phyloP scores from a whole-genome alignment of 2,113 vertebrate species.

The Notechis scutatus region DNA sequence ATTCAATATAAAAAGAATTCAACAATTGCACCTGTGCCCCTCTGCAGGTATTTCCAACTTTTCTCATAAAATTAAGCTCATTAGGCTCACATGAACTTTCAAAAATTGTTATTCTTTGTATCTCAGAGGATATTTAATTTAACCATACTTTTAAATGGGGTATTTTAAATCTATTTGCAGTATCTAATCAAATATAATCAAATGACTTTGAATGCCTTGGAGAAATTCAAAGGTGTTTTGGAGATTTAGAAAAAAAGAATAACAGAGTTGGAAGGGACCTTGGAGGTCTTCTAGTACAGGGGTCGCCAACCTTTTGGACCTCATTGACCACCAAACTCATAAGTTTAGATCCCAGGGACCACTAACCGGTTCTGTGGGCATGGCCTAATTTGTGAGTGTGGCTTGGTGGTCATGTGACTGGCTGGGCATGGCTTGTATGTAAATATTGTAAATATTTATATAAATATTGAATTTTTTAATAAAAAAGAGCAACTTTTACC shows the following conservation, averaged over 20 bases:
- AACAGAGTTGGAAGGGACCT: too few relatives aligned
- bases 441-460: too few relatives aligned
- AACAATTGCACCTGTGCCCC: background rate
- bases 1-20: background rate
- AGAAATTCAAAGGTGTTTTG: background rate
- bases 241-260: background rate
- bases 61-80: background rate
- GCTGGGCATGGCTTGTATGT: too few relatives aligned
- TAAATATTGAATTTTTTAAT: too few relatives aligned
- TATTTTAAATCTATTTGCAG: background rate
- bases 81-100: background rate
- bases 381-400: too few relatives aligned
- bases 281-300: too few relatives aligned
- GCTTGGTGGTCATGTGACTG: too few relatives aligned
- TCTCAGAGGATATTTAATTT: background rate
- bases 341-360: too few relatives aligned
- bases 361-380: too few relatives aligned
- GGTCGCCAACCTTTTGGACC: too few relatives aligned
- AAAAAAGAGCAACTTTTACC: too few relatives aligned
- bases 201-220: background rate
- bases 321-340: too few relatives aligned
- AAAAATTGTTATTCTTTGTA: background rate
- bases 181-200: background rate
- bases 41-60: background rate
- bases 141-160: background rate